Evolutionary conservation across 2,113 vertebrate genomes (phyloP).

Genomic region (Gorsachius goisagi): DNA sequence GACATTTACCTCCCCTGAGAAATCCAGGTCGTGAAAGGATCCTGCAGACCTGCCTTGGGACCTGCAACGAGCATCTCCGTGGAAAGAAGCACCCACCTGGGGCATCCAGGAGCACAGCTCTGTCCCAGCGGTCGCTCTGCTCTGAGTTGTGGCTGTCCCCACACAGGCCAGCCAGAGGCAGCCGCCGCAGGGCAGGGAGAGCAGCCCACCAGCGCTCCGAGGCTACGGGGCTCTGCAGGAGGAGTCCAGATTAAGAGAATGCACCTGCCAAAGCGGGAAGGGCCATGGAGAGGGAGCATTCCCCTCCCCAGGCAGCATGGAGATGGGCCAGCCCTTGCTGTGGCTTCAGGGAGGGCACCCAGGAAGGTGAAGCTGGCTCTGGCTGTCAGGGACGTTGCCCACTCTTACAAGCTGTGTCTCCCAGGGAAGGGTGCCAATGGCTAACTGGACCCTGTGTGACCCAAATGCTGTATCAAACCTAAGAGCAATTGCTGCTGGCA

Average conservation of each 20-base stretch:
- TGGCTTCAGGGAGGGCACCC: not conserved
- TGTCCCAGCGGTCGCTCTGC: not conserved
- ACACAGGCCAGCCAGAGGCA: not conserved
- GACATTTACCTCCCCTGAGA: not conserved
- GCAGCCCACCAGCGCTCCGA: not conserved
- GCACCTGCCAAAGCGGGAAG: not conserved
- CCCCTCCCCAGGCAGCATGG: not conserved
- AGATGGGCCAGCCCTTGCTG: not conserved
- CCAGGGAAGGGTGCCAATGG: not conserved
- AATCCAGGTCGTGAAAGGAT: not conserved
- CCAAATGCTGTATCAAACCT: not conserved
- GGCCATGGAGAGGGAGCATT: not conserved
- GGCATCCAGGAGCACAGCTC: not conserved
- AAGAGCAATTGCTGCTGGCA: rapidly evolving
- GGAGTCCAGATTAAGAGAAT: not conserved
- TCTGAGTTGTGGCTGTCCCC: not conserved
- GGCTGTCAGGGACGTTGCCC: not conserved
- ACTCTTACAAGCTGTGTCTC: not conserved
- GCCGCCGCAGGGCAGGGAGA: not conserved
- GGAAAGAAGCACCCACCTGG: not conserved
- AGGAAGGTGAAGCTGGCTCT: not conserved
- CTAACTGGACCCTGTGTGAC: not conserved
- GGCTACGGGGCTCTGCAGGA: not conserved
- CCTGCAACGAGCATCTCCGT: not conserved
- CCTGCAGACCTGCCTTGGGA: not conserved